A percentile compares a stretch with the other conserved stretches of the same genome.
Conservation (phyloP, 2,797 vertebrate species). For the Tapera naevia region DNA sequence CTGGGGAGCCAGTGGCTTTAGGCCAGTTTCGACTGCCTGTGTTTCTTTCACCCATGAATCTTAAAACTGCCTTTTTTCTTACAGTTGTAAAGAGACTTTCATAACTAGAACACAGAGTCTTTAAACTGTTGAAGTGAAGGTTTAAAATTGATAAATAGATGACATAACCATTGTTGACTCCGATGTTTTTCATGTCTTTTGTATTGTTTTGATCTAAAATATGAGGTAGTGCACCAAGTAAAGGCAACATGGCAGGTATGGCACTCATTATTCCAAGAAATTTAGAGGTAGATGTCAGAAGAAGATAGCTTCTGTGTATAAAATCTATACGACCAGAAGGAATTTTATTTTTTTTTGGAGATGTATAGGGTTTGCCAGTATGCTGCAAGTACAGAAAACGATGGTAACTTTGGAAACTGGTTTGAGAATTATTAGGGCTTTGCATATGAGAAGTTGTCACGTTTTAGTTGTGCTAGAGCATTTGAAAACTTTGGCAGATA, state of each 20-base stretch:
- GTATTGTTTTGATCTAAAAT: slow-evolving; percentile 6
- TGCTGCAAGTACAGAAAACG: neutral
- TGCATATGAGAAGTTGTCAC: neutral
- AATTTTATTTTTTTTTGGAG: neutral
- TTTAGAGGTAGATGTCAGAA: slow-evolving; percentile 21
- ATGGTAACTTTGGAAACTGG: neutral
- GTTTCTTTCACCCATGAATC: neutral
- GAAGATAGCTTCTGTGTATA: neutral
- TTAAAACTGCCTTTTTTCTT: neutral
- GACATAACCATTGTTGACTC: neutral
- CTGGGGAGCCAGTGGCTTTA: neutral
- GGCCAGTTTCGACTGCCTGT: neutral
- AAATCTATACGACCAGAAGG: neutral
- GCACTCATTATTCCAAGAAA: neutral
- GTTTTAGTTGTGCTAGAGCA: neutral
- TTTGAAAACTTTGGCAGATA: neutral
- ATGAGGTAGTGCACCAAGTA: neutral
- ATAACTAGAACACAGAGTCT: neutral
- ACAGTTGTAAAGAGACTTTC: neutral
- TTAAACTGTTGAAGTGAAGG: neutral
- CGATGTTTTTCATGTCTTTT: neutral
- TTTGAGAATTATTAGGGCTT: neutral
- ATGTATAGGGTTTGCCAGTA: neutral
- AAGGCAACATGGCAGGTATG: neutral
- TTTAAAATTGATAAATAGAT: slow-evolving; percentile 46